These are phyloP conservation scores for Phoebastria nigripes DNA, from an alignment of 2,797 vertebrate genomes.

Conservation along the genomic window DNA sequence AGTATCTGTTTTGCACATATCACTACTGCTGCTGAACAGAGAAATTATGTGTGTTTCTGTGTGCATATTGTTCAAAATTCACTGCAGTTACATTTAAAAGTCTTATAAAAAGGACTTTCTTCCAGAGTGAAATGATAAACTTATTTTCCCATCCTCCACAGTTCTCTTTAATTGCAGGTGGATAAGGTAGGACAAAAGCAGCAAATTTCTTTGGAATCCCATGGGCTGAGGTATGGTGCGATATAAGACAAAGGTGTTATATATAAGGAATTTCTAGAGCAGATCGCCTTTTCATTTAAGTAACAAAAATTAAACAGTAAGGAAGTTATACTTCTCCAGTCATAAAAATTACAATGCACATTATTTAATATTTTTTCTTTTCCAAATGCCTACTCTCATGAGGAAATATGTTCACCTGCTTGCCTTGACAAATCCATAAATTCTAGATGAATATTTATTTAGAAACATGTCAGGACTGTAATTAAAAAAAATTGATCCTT, in stretches of 20 bases:
- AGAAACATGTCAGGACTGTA: background rate
- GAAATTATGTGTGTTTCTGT: background rate
- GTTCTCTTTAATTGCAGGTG: background rate
- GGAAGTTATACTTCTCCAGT: background rate
- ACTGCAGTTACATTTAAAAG: background rate
- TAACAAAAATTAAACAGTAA: background rate
- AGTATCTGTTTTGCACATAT: background rate
- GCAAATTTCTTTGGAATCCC: background rate
- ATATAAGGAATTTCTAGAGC: background rate
- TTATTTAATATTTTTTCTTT: background rate
- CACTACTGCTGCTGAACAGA: background rate
- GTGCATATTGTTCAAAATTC: background rate
- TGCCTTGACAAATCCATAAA: background rate
- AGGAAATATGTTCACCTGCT: background rate
- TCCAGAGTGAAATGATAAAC: background rate
- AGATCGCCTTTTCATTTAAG: background rate
- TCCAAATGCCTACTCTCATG: background rate
- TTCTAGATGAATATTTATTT: background rate
- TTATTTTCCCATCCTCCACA: background rate
- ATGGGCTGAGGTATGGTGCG: background rate
- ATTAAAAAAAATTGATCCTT: background rate
- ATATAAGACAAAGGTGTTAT: background rate
- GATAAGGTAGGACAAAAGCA: background rate
- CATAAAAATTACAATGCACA: background rate
- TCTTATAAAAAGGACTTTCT: background rate